A percentile compares a stretch with the other conserved stretches of the same genome.
These are phyloP conservation scores for Anas georgica DNA, from an alignment of 2,797 vertebrate genomes.

Conservation along the genomic window DNA sequence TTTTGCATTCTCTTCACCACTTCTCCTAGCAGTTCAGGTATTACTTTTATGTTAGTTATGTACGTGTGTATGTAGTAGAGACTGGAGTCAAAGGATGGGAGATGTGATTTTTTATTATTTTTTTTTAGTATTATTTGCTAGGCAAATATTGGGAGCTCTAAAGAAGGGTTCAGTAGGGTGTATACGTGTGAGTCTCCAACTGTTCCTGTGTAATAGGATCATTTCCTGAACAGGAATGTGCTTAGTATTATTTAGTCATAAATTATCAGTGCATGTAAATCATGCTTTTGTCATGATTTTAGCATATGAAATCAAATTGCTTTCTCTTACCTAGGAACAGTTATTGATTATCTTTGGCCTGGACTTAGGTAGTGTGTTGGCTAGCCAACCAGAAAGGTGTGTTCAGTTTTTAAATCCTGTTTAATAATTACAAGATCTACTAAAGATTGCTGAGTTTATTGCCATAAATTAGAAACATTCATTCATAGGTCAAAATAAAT, in stretches of 20 bases:
- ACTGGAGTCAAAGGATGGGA: background rate
- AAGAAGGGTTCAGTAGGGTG: background rate
- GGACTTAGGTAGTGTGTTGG: fast-evolving
- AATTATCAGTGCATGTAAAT: background rate
- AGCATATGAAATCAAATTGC: background rate
- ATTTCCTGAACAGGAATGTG: background rate
- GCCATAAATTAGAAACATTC: background rate
- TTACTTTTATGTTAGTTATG: background rate
- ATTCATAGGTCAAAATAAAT: background rate
- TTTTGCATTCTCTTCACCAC: background rate
- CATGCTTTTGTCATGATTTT: background rate
- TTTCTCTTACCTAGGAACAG: background rate
- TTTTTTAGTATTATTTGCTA: background rate
- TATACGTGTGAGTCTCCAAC: background rate
- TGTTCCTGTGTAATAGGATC: background rate
- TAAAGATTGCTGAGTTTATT: background rate
- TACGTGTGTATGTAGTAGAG: background rate
- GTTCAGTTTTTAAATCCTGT: background rate
- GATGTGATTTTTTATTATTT: background rate
- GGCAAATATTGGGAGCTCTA: background rate
- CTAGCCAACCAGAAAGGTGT: background rate
- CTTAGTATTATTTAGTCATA: background rate
- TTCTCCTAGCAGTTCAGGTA: background rate
- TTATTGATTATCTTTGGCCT: background rate
- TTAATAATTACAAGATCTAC: background rate